These are phyloP conservation scores for Sceliomorpha sp. DNA, from an alignment of 2,888 invertebrate genomes.

Conservation along the genomic window DNA sequence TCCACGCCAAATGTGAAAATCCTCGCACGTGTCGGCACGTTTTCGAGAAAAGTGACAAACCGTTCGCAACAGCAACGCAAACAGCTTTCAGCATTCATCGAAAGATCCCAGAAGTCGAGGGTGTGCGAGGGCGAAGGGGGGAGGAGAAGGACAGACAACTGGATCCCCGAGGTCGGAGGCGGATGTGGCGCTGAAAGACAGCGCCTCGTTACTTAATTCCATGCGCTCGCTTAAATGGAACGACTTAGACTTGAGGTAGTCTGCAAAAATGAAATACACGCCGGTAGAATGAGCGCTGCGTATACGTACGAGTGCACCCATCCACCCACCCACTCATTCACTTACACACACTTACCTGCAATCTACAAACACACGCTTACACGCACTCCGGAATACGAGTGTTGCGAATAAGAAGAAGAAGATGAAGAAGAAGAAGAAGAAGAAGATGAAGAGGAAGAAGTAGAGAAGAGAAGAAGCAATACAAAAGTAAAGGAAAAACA, in stretches of 20 bases:
- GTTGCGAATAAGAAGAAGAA: background rate
- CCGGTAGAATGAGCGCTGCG: constrained; percentile 47
- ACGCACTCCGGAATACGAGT: constrained; percentile 9
- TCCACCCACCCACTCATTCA: constrained; percentile 50
- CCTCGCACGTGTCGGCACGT: too few species aligned
- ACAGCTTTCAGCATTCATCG: constrained; percentile 40
- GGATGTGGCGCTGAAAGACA: constrained; percentile 72
- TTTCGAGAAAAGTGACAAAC: too few species aligned
- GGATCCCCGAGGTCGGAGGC: constrained; percentile 57
- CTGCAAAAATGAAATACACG: constrained; percentile 71
- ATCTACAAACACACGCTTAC: constrained; percentile 10
- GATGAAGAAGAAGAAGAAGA: constrained; percentile 4
- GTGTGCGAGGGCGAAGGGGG: constrained; percentile 4
- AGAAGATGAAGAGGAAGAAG: constrained; percentile 6
- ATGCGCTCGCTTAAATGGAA: constrained; percentile 73
- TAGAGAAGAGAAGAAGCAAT: constrained; percentile 9
- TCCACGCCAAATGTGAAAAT: too few species aligned
- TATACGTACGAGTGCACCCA: constrained; percentile 33
- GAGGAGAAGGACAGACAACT: constrained; percentile 30
- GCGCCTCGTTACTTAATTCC: constrained; percentile 73
- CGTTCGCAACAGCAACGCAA: too few species aligned
- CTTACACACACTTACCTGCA: constrained; percentile 35
- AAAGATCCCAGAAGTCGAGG: constrained; percentile 43
- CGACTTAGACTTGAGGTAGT: constrained; percentile 71
- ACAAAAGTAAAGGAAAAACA: constrained; percentile 10